phyloP scores from a whole-genome alignment of 2,113 vertebrate species.

The Ia io region DNA sequence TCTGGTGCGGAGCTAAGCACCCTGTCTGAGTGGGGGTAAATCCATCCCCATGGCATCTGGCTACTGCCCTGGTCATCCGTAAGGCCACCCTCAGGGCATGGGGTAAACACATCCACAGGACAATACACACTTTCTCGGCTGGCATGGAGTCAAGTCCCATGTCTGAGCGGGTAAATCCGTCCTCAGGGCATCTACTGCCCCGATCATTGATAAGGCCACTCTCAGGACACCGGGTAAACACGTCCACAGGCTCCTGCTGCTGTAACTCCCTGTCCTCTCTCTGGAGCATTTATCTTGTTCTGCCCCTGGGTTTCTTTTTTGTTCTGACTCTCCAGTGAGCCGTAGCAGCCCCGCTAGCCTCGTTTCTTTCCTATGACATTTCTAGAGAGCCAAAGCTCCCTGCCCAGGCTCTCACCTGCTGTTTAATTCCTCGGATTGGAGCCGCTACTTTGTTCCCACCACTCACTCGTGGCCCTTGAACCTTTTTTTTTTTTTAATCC shows the following conservation, averaged over 20 bases:
- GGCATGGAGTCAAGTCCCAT: background rate
- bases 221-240: background rate
- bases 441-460: background rate
- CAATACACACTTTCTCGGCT: background rate
- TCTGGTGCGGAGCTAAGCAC: background rate
- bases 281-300: background rate
- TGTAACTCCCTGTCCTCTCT: background rate
- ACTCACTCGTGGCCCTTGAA: background rate
- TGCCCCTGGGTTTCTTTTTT: background rate
- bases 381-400: background rate
- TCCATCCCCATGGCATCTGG: background rate
- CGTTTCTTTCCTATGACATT: background rate
- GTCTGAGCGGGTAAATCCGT: background rate
- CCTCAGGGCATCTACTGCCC: background rate
- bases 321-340: background rate
- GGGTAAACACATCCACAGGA: background rate
- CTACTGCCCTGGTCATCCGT: background rate
- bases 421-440: background rate
- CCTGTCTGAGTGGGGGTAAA: background rate
- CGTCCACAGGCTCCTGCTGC: background rate
- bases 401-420: background rate
- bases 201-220: background rate
- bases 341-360: background rate
- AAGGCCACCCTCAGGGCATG: background rate
- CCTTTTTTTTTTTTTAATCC: background rate